Evolutionary conservation across 1,140 invertebrate genomes (phyloP).

Genomic region (Lucilia sericata): DNA sequence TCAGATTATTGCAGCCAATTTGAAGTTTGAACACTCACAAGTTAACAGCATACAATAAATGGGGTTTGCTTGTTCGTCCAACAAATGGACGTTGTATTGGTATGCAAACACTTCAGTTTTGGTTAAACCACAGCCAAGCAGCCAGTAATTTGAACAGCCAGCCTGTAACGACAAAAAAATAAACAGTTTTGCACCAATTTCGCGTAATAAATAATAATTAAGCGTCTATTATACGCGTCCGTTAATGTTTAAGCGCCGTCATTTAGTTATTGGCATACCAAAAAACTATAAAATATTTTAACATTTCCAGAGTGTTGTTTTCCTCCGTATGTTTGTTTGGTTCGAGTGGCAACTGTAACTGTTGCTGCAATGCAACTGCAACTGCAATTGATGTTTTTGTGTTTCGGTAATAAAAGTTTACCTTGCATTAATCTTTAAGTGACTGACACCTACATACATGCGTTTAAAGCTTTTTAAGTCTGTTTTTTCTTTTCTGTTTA

Average conservation of each 20-base stretch:
- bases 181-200: slow-evolving; percentile 30
- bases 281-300: background rate
- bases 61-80: too few relatives aligned
- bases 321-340: background rate
- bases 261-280: slow-evolving; percentile 6
- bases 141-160: background rate
- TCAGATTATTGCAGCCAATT: slow-evolving; percentile 1
- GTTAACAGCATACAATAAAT: too few relatives aligned
- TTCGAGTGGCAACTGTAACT: slow-evolving; percentile 14
- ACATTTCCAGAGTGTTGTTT: background rate
- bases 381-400: too few relatives aligned
- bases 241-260: slow-evolving; percentile 33
- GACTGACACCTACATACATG: background rate
- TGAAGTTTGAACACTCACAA: background rate
- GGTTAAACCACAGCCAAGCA: background rate
- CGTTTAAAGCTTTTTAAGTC: background rate
- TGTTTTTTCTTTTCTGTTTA: background rate
- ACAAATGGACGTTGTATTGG: too few relatives aligned
- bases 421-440: slow-evolving; percentile 5
- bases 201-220: slow-evolving; percentile 42
- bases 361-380: background rate
- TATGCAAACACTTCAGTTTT: background rate
- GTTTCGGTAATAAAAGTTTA: background rate
- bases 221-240: slow-evolving; percentile 37
- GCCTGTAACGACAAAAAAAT: background rate